Conservation (phyloP, 2,113 vertebrate genomes). For the Xenus cinereus region DNA sequence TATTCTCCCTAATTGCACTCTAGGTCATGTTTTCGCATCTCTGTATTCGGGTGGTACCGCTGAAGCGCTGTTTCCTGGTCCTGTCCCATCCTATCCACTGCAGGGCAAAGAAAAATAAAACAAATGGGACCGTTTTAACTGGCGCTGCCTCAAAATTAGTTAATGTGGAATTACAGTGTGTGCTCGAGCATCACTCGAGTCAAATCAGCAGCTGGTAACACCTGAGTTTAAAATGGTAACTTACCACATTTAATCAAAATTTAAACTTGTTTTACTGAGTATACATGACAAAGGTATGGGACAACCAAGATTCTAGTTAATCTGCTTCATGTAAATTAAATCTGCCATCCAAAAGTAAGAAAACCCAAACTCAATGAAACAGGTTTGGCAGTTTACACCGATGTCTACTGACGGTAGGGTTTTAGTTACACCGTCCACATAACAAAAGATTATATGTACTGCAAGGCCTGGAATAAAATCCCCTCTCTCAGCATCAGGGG, state of each 20-base stretch:
- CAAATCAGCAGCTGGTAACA: neutral
- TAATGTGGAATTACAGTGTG: neutral
- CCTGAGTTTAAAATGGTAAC: neutral
- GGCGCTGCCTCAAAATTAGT: neutral
- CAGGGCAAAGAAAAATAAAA: neutral
- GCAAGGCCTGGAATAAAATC: neutral
- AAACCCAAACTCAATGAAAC: neutral
- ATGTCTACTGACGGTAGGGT: neutral
- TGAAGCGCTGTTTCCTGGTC: neutral
- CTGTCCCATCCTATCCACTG: neutral
- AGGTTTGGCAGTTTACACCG: neutral
- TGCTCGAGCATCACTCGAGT: neutral
- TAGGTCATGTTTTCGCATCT: neutral
- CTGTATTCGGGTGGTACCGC: neutral
- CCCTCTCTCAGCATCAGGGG: fast-evolving
- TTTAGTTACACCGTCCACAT: neutral
- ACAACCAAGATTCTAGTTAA: neutral
- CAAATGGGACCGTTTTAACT: neutral
- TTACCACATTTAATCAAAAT: neutral
- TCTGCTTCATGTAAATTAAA: neutral
- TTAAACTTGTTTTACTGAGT: neutral
- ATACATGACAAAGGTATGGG: neutral
- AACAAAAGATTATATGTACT: neutral
- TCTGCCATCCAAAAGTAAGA: neutral
- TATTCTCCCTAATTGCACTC: neutral